Base-by-base conservation (phyloP, 2,888 invertebrate genomes). In the Brassicogethes aeneus region DNA sequence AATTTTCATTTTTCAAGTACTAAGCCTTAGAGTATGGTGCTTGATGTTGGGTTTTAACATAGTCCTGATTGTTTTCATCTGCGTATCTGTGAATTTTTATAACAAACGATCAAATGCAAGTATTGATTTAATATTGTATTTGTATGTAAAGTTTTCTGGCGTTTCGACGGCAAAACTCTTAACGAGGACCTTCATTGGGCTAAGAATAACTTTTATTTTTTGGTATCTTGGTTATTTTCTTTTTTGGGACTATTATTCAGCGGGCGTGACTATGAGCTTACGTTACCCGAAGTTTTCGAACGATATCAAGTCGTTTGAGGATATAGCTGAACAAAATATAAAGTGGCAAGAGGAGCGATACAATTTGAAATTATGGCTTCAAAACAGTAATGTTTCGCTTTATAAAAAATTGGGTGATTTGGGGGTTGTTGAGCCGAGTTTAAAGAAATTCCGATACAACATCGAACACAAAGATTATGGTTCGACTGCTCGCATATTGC, bases 401-500 rank as follows among this genome's bases (percentile, higher is more conserved):
- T 23, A 7, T 7, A 23, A 10, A 10, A 23, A 23, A 10, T 10
- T 23, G 5, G 23, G 5, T 23, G 23, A 23, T 23, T 10, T 23
- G 5, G 5, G 10, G 5, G 23, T 23, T 23, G 5, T 7, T 23
- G 23, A 10, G 5, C 5, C 5, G 5, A 23, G 23, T 23, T 5
- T 23, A 10, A 23, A 5, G 23, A 23, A 7, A 10, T 23, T 23
- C 5, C 5, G 10, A 7, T 23, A 23, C 10, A 23, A 23, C 5
- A 7, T 33, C 34, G n/a, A 31, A 12, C 16, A 31, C 34, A 7
- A 39, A 39, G 35, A 45, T 42, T 30, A 40, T 41, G 12, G 47
- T 46, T 32, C 54, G 3, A 36, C 43, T 3, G 49, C 46, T 1
- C 55, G 53, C 37, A 45, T 41, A 16, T 15, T 57, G 2, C 44